Percentiles rank a stretch among this genome's conserved stretches.
These are phyloP conservation scores for Rissa tridactyla DNA, from an alignment of 2,113 vertebrate species.

Conservation along the genomic window DNA sequence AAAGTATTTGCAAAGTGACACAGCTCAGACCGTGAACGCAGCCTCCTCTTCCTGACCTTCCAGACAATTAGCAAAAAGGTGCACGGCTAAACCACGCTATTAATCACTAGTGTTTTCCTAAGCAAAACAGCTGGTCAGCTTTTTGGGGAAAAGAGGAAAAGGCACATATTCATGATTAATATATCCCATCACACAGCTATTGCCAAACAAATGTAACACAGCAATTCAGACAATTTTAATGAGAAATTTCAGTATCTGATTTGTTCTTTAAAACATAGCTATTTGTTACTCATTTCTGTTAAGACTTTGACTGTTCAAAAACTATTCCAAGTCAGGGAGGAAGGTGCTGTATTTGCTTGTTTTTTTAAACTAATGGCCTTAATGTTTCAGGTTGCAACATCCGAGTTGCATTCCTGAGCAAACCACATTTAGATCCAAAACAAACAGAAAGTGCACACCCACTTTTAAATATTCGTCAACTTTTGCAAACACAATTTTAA, in stretches of 20 bases:
- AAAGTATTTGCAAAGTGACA: background rate
- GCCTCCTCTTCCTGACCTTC: background rate
- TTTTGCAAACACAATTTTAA: background rate
- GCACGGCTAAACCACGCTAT: background rate
- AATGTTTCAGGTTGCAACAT: background rate
- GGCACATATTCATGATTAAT: background rate
- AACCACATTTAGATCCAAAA: background rate
- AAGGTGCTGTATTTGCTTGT: background rate
- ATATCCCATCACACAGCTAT: background rate
- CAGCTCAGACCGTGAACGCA: rapidly evolving
- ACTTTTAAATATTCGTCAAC: background rate
- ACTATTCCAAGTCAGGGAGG: background rate
- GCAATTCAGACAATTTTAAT: background rate
- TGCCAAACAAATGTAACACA: background rate
- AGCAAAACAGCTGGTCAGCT: background rate
- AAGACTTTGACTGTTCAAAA: background rate
- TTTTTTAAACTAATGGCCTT: background rate
- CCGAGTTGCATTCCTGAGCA: background rate
- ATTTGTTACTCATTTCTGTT: background rate
- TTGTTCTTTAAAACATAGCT: background rate
- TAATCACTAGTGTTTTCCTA: background rate
- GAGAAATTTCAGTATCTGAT: background rate
- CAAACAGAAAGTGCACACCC: rapidly evolving
- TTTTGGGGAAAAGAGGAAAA: background rate
- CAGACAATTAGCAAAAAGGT: background rate